Conservation (phyloP, 2,888 invertebrate genomes). For the Lycophotia porphyrea region DNA sequence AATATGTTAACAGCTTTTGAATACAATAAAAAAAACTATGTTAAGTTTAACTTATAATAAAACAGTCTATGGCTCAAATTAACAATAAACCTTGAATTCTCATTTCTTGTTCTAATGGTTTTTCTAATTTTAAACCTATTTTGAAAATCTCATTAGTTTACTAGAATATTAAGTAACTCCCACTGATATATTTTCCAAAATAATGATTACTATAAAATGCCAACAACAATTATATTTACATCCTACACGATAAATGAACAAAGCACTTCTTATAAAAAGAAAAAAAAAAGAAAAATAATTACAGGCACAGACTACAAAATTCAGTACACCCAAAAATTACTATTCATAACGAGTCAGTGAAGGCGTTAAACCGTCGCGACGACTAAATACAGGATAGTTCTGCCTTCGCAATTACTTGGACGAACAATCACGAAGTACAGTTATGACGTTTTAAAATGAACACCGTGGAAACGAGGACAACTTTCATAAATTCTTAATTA, state of each 20-base stretch:
- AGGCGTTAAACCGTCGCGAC: slow-evolving; percentile 60
- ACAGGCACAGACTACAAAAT: slow-evolving; percentile 26
- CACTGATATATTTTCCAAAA: background rate
- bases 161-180: background rate
- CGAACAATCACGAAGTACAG: slow-evolving; percentile 64
- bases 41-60: background rate
- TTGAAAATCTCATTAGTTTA: background rate
- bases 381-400: slow-evolving; percentile 62
- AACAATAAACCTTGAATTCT: background rate
- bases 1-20: background rate
- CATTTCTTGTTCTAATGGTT: background rate
- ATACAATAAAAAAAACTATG: background rate
- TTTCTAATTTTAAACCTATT: background rate
- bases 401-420: slow-evolving; percentile 62
- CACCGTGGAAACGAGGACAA: slow-evolving; percentile 55
- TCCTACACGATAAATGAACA: slow-evolving; percentile 1
- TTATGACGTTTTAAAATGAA: slow-evolving; percentile 63
- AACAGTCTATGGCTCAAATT: background rate
- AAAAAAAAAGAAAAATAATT: background rate
- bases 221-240: background rate
- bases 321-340: slow-evolving; percentile 47
- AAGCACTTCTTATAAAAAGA: slow-evolving; percentile 1
- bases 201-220: background rate
- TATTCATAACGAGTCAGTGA: slow-evolving; percentile 52
- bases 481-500: slow-evolving; percentile 68